These are phyloP conservation scores for Camelus dromedarius DNA, from an alignment of 2,113 vertebrate species.

Conservation along the genomic window DNA sequence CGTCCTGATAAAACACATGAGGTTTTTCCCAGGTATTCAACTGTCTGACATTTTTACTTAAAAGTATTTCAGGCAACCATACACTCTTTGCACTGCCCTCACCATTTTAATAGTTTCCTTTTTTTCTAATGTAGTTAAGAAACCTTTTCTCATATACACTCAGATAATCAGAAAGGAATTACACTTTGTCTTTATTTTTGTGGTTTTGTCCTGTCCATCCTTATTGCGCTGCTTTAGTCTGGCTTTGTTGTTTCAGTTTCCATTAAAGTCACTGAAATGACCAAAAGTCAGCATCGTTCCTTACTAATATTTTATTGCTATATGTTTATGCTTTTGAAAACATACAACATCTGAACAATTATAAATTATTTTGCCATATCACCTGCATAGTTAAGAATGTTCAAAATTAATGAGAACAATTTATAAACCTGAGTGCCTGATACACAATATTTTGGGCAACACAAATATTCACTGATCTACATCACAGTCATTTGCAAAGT, in stretches of 20 bases:
- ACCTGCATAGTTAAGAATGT: neutral
- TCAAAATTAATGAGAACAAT: neutral
- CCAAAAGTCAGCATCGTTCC: neutral
- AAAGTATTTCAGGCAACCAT: neutral
- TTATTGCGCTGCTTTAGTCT: neutral
- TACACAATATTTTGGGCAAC: neutral
- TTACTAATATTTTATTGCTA: neutral
- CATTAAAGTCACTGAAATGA: neutral
- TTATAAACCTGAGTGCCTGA: neutral
- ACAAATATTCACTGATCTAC: neutral
- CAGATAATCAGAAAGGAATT: conserved; percentile 2
- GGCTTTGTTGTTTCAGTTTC: neutral
- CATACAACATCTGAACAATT: neutral
- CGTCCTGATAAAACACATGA: neutral
- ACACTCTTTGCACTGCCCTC: neutral
- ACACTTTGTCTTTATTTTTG: neutral
- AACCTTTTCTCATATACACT: neutral
- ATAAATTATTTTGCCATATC: neutral
- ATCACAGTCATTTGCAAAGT: neutral
- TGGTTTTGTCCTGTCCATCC: neutral
- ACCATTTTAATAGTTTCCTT: neutral
- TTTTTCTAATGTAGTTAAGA: neutral
- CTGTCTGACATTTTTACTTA: neutral
- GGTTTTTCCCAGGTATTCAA: neutral
- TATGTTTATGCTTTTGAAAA: conserved; percentile 11